A percentile compares a stretch with the other conserved stretches of the same genome.
Evolutionary conservation across 2,797 vertebrate genomes (phyloP).

Genomic region (Cossypha heuglini): DNA sequence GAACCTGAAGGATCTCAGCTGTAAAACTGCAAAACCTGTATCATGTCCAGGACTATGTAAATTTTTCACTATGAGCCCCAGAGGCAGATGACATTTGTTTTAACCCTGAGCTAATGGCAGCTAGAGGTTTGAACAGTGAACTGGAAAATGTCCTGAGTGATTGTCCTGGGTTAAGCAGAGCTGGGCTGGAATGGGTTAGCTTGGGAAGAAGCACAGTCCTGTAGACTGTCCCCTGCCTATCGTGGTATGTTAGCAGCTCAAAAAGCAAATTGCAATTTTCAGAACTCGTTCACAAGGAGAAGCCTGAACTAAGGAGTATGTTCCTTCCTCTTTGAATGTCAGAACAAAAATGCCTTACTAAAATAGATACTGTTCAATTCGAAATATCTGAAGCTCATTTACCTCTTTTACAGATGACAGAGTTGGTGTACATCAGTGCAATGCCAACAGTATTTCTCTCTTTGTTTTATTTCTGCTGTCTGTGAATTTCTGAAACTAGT

Average conservation of each 20-base stretch:
- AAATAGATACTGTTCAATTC: neutral
- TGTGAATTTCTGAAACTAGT: neutral
- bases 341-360: neutral
- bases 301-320: neutral
- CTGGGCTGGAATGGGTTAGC: neutral
- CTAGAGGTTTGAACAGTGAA: constrained; percentile 33
- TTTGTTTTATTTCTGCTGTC: neutral
- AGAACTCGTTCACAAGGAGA: neutral
- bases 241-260: neutral
- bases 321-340: neutral
- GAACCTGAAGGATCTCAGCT: constrained; percentile 72
- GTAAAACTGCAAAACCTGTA: constrained; percentile 73
- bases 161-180: neutral
- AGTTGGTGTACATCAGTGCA: neutral
- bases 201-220: neutral
- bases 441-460: neutral
- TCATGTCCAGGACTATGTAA: constrained; percentile 66
- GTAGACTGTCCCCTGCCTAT: neutral
- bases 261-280: neutral
- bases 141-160: constrained; percentile 31
- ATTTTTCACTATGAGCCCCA: constrained; percentile 63
- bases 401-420: neutral
- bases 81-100: constrained; percentile 63
- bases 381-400: neutral
- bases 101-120: constrained; percentile 52